phyloP scores from a whole-genome alignment of 2,113 vertebrate genomes.

The Gorsachius goisagi region DNA sequence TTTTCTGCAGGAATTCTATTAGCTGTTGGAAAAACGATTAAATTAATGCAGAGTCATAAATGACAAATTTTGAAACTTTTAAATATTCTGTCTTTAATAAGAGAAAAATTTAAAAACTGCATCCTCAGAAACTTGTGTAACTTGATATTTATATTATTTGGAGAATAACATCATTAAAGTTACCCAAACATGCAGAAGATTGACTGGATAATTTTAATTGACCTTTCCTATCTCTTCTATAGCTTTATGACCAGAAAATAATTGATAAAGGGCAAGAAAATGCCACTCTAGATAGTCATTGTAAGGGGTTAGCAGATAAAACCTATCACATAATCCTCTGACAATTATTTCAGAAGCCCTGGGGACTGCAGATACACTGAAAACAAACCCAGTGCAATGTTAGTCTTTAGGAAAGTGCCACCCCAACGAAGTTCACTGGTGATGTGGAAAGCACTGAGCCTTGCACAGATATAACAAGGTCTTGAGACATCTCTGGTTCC shows the following conservation, averaged over 20 bases:
- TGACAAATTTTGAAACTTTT: background rate
- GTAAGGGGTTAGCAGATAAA: background rate
- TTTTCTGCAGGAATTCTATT: background rate
- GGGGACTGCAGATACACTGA: background rate
- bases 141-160: background rate
- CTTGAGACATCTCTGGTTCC: background rate
- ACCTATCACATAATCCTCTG: background rate
- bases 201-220: background rate
- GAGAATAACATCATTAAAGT: background rate
- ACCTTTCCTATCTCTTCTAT: background rate
- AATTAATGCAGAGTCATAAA: background rate
- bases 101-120: background rate
- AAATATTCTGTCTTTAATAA: background rate
- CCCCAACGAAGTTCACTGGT: background rate
- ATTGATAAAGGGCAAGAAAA: background rate
- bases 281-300: background rate
- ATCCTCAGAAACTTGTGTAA: background rate
- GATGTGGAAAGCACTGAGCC: background rate
- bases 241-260: background rate
- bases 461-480: background rate
- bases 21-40: background rate
- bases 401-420: background rate
- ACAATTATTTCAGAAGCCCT: background rate
- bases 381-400: background rate
- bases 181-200: background rate